A percentile compares a stretch with the other conserved stretches of the same genome.
phyloP scores from a whole-genome alignment of 1,140 invertebrate species.

The Panagrolaimus sp. region DNA sequence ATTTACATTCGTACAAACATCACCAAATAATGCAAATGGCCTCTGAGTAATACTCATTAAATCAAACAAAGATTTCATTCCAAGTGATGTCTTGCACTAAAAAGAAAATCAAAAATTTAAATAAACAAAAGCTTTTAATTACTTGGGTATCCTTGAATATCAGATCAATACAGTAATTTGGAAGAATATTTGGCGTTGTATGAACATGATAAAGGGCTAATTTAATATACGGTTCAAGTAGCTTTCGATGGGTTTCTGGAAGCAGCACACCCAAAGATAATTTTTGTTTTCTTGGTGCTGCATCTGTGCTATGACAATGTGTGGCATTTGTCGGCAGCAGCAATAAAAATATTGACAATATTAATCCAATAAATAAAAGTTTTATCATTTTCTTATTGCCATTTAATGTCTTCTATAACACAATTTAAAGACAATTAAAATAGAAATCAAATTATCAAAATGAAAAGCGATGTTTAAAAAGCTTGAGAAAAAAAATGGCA shows the following conservation, averaged over 20 bases:
- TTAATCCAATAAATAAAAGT: not conserved
- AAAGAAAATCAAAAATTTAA: conserved; percentile 49
- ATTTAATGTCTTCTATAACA: too few species aligned
- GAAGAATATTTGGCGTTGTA: conserved; percentile 38
- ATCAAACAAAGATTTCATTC: conserved; percentile 94
- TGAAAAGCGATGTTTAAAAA: too few species aligned
- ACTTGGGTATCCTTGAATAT: conserved; percentile 56
- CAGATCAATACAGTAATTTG: conserved; percentile 47
- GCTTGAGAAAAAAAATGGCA: too few species aligned
- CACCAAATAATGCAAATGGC: conserved; percentile 90
- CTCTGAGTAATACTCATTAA: conserved; percentile 85
- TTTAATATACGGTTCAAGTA: conserved; percentile 46
- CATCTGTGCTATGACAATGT: conserved; percentile 1
- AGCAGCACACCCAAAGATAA: conserved; percentile 43
- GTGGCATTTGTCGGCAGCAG: not conserved
- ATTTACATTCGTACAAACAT: conserved; percentile 89
- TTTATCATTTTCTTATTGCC: not conserved
- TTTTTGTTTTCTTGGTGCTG: conserved; percentile 13
- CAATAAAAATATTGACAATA: not conserved
- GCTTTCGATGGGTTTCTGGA: conserved; percentile 40
- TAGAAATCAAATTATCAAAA: too few species aligned
- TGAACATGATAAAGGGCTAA: conserved; percentile 51
- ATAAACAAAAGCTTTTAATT: conserved; percentile 21
- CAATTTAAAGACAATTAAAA: too few species aligned
- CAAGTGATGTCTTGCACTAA: conserved; percentile 94